Evolutionary conservation across 2,888 invertebrate genomes (phyloP).

Genomic region (Balanococcus diminutus): DNA sequence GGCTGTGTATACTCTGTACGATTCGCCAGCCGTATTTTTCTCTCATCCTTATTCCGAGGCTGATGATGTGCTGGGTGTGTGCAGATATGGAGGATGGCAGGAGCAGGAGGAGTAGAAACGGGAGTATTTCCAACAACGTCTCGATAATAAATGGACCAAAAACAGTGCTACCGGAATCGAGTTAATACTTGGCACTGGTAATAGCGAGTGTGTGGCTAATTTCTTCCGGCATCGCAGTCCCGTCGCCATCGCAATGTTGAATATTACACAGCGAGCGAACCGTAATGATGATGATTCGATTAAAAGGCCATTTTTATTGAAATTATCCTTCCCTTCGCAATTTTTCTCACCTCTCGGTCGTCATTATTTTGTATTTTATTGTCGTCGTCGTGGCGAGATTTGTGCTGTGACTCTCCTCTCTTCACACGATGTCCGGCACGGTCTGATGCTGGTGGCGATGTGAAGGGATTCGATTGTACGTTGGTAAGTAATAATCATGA

Average conservation of each 20-base stretch:
- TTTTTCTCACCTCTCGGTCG: not conserved
- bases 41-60: no score
- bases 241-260: not conserved
- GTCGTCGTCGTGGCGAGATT: no score
- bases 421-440: no score
- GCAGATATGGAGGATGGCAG: not conserved
- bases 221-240: slow-evolving; percentile 11
- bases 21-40: not conserved
- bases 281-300: not conserved
- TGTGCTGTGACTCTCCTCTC: no score
- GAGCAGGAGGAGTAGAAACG: no score
- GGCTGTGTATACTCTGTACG: no score
- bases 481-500: no score
- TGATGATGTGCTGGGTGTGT: not conserved
- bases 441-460: no score
- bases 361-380: no score
- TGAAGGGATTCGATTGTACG: no score
- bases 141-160: not conserved
- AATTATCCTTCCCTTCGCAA: not conserved
- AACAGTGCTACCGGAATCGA: not conserved
- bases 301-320: not conserved
- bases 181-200: slow-evolving; percentile 1
- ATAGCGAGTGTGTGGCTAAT: not conserved
- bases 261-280: not conserved
- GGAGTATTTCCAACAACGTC: not conserved